Evolutionary conservation across 2,888 invertebrate species (phyloP).

Genomic region (Malacosoma neustria): DNA sequence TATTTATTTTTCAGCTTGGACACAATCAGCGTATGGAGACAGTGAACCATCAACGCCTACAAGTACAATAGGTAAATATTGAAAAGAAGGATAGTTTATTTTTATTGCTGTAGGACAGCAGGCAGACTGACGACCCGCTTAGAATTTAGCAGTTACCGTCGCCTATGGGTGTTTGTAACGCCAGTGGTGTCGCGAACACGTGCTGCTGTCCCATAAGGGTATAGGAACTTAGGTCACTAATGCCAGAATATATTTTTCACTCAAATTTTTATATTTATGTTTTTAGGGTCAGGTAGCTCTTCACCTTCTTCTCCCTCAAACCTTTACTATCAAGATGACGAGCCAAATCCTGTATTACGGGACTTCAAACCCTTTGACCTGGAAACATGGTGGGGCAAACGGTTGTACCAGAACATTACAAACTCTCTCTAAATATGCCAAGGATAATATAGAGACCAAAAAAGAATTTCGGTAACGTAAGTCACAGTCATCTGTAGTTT

Average conservation of each 20-base stretch:
- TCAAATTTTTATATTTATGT: too few relatives aligned
- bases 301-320: constrained; percentile 60
- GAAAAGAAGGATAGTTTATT: too few relatives aligned
- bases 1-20: constrained; percentile 80
- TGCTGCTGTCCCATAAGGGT: too few relatives aligned
- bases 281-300: constrained; percentile 56
- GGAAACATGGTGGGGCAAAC: constrained; percentile 93
- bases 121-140: too few relatives aligned
- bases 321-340: constrained; percentile 83
- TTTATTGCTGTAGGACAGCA: too few relatives aligned
- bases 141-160: too few relatives aligned
- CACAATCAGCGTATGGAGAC: constrained; percentile 74
- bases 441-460: constrained; percentile 21
- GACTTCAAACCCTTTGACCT: constrained; percentile 94
- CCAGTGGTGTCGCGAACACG: too few relatives aligned
- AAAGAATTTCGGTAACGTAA: constrained; percentile 51
- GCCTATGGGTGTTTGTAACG: too few relatives aligned
- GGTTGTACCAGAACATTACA: constrained; percentile 89
- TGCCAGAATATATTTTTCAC: too few relatives aligned
- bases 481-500: constrained; percentile 71
- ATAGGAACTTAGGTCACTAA: too few relatives aligned
- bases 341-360: constrained; percentile 79
- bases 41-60: constrained; percentile 73
- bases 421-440: constrained; percentile 77
- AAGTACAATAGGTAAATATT: constrained; percentile 60